phyloP scores from a whole-genome alignment of 2,888 invertebrate genomes.

The Zelleria hepariella region DNA sequence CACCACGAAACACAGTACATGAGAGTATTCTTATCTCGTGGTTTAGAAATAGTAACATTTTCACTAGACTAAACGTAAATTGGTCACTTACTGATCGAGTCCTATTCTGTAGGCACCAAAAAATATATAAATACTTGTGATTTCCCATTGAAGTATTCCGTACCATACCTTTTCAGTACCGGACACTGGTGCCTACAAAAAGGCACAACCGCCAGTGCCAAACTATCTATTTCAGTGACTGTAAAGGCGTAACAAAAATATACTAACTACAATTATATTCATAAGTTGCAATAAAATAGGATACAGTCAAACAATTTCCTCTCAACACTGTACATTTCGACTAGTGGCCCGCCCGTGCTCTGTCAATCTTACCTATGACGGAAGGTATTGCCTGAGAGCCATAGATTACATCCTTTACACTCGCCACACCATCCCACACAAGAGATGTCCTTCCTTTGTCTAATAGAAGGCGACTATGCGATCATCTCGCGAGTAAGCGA shows the following conservation, averaged over 20 bases:
- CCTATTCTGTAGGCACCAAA: neutral
- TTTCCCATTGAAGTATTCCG: neutral
- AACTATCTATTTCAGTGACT: constrained; percentile 10
- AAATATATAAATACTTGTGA: neutral
- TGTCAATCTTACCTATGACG: constrained; percentile 3
- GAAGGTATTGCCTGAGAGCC: neutral
- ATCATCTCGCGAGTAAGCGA: no score
- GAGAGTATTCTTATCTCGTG: neutral
- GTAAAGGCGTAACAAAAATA: constrained; percentile 61
- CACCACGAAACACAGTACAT: neutral
- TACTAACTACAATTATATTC: constrained; percentile 38
- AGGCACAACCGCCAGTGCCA: no score
- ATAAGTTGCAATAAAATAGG: constrained; percentile 20
- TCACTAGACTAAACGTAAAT: neutral
- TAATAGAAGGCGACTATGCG: no score
- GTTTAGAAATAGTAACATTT: neutral
- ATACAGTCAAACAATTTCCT: constrained; percentile 23
- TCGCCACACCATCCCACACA: no score
- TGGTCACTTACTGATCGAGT: neutral
- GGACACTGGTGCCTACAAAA: no score
- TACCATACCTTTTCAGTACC: no score
- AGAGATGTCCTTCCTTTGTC: no score
- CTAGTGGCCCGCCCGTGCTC: constrained; percentile 31
- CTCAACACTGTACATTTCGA: constrained; percentile 17
- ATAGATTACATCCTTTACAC: neutral